Evolutionary conservation across 2,113 vertebrate species (phyloP).

Genomic region (Bambusicola thoracicus): DNA sequence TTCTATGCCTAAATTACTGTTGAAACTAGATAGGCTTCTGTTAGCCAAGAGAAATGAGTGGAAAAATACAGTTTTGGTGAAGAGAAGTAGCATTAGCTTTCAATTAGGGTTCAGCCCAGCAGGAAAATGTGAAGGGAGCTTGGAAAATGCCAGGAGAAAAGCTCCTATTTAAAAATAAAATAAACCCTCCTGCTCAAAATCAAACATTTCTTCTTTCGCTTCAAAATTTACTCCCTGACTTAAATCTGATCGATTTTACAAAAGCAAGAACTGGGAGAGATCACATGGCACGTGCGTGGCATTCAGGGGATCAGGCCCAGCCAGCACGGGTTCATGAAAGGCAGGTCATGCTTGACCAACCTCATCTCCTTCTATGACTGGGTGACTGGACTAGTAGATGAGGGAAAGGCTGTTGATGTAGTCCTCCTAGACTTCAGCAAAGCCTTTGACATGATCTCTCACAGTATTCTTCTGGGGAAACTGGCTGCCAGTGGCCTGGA

Average conservation of each 20-base stretch:
- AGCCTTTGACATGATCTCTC: too few species aligned
- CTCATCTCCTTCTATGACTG: too few species aligned
- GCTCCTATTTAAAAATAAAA: background rate
- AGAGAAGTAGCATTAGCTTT: background rate
- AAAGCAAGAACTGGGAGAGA: background rate
- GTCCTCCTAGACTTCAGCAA: too few species aligned
- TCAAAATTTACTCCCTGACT: background rate
- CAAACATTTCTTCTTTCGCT: background rate
- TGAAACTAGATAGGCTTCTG: background rate
- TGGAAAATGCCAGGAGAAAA: background rate
- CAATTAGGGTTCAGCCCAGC: background rate
- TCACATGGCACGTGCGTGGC: too few species aligned
- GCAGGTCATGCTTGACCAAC: too few species aligned
- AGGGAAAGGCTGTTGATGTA: too few species aligned
- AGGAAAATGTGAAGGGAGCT: background rate
- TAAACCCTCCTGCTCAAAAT: background rate
- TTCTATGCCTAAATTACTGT: background rate
- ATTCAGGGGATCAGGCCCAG: too few species aligned
- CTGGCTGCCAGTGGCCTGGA: too few species aligned
- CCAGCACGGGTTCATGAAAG: too few species aligned
- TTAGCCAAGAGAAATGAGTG: background rate
- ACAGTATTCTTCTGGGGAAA: too few species aligned
- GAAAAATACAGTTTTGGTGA: conserved; percentile 4
- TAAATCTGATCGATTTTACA: background rate
- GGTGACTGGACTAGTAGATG: too few species aligned